Conservation (phyloP, 2,797 vertebrate species). For the Macrochelys suwanniensis region DNA sequence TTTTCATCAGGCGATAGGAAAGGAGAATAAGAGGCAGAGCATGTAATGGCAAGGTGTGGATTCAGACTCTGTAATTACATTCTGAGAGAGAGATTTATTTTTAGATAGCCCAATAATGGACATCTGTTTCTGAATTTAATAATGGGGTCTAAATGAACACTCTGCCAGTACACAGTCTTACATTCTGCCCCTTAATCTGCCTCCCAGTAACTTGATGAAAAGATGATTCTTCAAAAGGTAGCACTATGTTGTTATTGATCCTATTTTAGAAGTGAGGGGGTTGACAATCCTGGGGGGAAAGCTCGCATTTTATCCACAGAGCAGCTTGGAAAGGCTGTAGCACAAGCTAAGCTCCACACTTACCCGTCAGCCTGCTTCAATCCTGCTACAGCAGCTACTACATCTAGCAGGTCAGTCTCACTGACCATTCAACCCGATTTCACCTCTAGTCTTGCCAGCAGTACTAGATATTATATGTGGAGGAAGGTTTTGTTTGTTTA, state of each 20-base stretch:
- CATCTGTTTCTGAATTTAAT: background rate
- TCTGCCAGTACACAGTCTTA: background rate
- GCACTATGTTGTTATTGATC: background rate
- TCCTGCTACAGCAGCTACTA: background rate
- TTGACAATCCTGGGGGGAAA: background rate
- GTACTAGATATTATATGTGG: rapidly evolving
- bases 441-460: background rate
- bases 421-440: background rate
- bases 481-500: background rate
- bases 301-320: background rate
- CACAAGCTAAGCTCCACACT: background rate
- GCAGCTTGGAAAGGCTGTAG: background rate
- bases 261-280: background rate
- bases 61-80: background rate
- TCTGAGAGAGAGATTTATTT: background rate
- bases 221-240: background rate
- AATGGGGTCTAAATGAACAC: background rate
- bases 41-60: background rate
- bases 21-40: background rate
- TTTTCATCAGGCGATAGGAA: background rate
- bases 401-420: background rate
- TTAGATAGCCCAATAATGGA: background rate
- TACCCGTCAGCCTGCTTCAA: background rate
- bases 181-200: background rate
- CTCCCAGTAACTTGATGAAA: background rate